phyloP scores from a whole-genome alignment of 2,888 invertebrate genomes.

The Sarcophaga rosellei region DNA sequence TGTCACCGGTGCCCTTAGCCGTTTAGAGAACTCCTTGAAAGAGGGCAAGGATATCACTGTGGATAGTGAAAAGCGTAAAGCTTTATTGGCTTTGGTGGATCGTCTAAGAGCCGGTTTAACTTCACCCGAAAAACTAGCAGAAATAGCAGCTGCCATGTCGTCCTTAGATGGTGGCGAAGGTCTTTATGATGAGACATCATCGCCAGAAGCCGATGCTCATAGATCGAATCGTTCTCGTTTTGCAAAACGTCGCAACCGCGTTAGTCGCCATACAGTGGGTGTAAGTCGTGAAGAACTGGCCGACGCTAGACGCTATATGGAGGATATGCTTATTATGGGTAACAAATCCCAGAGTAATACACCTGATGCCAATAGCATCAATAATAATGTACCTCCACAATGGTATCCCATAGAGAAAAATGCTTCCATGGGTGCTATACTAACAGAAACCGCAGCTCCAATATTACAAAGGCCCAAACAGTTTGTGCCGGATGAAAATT shows the following conservation, averaged over 20 bases:
- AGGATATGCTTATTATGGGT: constrained; percentile 83
- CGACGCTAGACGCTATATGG: constrained; percentile 88
- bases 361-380: constrained; percentile 72
- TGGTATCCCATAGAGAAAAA: constrained; percentile 80
- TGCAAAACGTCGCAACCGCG: constrained; percentile 84
- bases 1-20: constrained; percentile 88
- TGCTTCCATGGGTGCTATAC: constrained; percentile 81
- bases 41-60: constrained; percentile 82
- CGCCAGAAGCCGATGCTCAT: constrained; percentile 76
- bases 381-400: constrained; percentile 74
- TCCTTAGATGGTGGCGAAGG: constrained; percentile 62
- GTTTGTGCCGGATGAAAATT: constrained; percentile 72
- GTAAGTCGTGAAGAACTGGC: constrained; percentile 91
- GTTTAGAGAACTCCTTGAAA: constrained; percentile 88
- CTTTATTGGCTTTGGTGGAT: constrained; percentile 87
- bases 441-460: constrained; percentile 61
- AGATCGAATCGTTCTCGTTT: constrained; percentile 82
- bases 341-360: constrained; percentile 77
- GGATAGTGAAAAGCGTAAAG: constrained; percentile 83
- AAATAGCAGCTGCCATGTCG: constrained; percentile 67
- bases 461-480: constrained; percentile 78
- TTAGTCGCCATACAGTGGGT: constrained; percentile 90
- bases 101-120: constrained; percentile 85
- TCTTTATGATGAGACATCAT: constrained; percentile 72
- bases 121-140: constrained; percentile 77